Evolutionary conservation across 64 coral and sea anemone species (phyloP), one percentile per base, ranked within the genome.

Genomic region (Trachythela sp.): DNA sequence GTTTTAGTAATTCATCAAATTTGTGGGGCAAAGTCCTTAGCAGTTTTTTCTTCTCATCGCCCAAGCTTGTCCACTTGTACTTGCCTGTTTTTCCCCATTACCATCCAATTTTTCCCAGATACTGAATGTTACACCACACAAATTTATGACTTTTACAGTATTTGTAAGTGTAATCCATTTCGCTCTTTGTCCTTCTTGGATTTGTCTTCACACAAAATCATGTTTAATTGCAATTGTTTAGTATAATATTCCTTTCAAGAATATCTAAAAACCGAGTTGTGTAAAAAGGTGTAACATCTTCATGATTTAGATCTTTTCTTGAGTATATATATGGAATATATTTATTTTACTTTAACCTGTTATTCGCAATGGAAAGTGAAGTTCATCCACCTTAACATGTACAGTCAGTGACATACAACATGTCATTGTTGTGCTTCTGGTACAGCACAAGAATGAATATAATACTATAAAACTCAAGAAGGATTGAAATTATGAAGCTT

Each of bases 51-150:
- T n/a, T n/a, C n/a, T n/a, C n/a, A n/a, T 52, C 67, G 27, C 48
- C 52, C 8, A 89, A 29, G 72, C 71, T 89, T 29, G 88, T 83
- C 72, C 71, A 89, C 30, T 89, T 70, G 27, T 49, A 89, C 20
- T 70, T 89, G 13, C 88, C 50, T 34, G 32, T 54, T 76, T 54
- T 83, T n/a, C 50, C 1, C 59, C 88, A 83, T 89, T 76, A 35
- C 68, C 88, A 89, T 89, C 77, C 77, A 40, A 36, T 24, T 83
- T 89, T 40, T 83, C 88, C 88, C 71, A 89, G 24, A 89, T 26
- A 20, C 41, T 48, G 39, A 89, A 89, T 27, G 88, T 48, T 8
- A 89, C 88, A 26, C 71, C 88, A 83, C 88, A 89, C 7, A 22
- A 70, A 70, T 70, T 70, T 70, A 70, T 70, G 8, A 70, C 64